These are phyloP conservation scores for Poecile atricapillus DNA, from an alignment of 2,113 vertebrate genomes.

Conservation along the genomic window DNA sequence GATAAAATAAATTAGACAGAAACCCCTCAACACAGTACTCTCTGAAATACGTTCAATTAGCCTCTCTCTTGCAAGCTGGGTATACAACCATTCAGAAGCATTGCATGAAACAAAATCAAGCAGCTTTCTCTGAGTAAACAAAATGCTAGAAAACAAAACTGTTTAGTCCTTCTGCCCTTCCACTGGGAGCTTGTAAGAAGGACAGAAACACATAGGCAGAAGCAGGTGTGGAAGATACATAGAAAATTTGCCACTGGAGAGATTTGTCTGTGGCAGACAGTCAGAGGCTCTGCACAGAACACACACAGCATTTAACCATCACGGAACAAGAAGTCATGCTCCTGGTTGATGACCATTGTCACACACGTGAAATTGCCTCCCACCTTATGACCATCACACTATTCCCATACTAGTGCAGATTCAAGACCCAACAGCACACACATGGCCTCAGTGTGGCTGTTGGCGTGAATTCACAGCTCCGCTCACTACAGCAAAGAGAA, in stretches of 20 bases:
- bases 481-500: not conserved
- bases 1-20: not conserved
- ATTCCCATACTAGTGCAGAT: not conserved
- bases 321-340: not conserved
- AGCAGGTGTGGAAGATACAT: not conserved
- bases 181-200: not conserved
- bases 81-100: not conserved
- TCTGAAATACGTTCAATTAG: not conserved
- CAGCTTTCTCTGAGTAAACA: not conserved
- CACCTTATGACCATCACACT: not conserved
- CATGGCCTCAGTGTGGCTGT: fast-evolving
- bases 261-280: not conserved
- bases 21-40: not conserved
- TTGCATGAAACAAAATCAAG: not conserved
- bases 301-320: not conserved
- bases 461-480: not conserved
- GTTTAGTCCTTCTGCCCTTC: not conserved
- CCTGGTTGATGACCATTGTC: not conserved
- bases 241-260: not conserved
- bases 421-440: not conserved
- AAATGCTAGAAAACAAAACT: not conserved
- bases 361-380: not conserved
- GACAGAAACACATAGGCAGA: not conserved
- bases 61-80: not conserved
- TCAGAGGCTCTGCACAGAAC: not conserved